phyloP scores from a whole-genome alignment of 2,797 vertebrate species.

The Pelodytes ibericus region DNA sequence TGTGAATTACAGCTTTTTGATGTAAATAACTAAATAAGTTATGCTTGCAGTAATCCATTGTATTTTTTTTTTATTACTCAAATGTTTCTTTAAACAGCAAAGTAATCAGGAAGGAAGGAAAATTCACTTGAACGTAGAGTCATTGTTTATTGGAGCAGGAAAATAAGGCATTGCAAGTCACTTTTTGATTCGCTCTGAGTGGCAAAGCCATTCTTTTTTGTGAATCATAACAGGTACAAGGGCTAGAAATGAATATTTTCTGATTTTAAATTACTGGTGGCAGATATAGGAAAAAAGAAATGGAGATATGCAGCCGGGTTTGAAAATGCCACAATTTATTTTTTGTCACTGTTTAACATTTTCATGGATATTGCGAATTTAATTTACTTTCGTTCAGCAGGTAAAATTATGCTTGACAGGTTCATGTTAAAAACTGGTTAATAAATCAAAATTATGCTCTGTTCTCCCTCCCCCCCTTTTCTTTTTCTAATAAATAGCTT shows the following conservation, averaged over 20 bases:
- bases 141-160: slow-evolving; percentile 73
- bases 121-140: slow-evolving; percentile 69
- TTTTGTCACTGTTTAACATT: slow-evolving; percentile 53
- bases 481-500: slow-evolving; percentile 50
- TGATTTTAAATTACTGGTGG: slow-evolving; percentile 68
- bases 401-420: slow-evolving; percentile 49
- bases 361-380: slow-evolving; percentile 53
- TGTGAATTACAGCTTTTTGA: slow-evolving; percentile 55
- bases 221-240: slow-evolving; percentile 67
- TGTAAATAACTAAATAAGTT: slow-evolving; percentile 67
- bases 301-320: slow-evolving; percentile 63
- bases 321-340: slow-evolving; percentile 57
- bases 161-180: slow-evolving; percentile 67
- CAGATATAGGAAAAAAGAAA: slow-evolving; percentile 67
- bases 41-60: slow-evolving; percentile 67
- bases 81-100: slow-evolving; percentile 68
- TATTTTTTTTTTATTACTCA: slow-evolving; percentile 70
- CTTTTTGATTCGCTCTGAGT: slow-evolving; percentile 68
- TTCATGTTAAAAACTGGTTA: slow-evolving; percentile 50
- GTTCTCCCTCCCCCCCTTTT: slow-evolving; percentile 30
- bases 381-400: slow-evolving; percentile 49
- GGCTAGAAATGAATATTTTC: slow-evolving; percentile 67
- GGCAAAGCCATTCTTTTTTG: slow-evolving; percentile 68
- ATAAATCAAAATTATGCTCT: slow-evolving; percentile 48
- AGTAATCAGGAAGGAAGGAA: slow-evolving; percentile 74